These are phyloP conservation scores for Mormyrus iriodes DNA, from an alignment of 2,113 vertebrate genomes.

Conservation along the genomic window DNA sequence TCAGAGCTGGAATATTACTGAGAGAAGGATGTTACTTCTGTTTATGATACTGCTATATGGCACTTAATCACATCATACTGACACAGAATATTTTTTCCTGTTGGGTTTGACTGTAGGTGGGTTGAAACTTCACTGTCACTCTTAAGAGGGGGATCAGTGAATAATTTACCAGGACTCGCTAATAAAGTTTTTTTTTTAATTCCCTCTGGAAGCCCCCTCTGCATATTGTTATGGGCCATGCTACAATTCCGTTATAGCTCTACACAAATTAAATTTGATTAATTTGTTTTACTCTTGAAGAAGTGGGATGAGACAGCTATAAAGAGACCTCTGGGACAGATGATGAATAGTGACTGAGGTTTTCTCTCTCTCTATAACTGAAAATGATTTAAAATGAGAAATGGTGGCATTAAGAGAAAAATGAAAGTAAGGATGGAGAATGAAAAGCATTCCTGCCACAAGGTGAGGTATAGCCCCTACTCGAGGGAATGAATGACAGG, in stretches of 20 bases:
- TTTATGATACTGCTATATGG: neutral
- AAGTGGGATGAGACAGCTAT: neutral
- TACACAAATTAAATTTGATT: conserved; percentile 1
- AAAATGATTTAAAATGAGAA: conserved; percentile 53
- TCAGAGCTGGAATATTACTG: conserved; percentile 2
- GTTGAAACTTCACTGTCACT: neutral
- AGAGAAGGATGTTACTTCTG: neutral
- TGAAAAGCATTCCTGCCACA: conserved; percentile 37
- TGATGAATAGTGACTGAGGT: conserved; percentile 3
- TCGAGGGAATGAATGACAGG: conserved; percentile 53
- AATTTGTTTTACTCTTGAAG: conserved; percentile 4
- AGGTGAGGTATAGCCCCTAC: conserved; percentile 57
- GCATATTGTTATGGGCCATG: neutral
- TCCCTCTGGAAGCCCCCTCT: neutral
- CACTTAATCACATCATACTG: neutral
- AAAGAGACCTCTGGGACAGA: neutral
- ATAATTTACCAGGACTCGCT: neutral
- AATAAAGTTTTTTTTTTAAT: neutral
- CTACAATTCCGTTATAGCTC: neutral
- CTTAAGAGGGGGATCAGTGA: neutral
- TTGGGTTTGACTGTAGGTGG: neutral
- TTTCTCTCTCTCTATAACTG: conserved; percentile 26
- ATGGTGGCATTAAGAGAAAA: conserved; percentile 57
- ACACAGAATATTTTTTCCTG: neutral
- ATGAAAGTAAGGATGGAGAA: conserved; percentile 52